Evolutionary conservation across 37 sponge, comb jelly and placozoan genomes (phyloP).

Genomic region (Haliclona indistincta): DNA sequence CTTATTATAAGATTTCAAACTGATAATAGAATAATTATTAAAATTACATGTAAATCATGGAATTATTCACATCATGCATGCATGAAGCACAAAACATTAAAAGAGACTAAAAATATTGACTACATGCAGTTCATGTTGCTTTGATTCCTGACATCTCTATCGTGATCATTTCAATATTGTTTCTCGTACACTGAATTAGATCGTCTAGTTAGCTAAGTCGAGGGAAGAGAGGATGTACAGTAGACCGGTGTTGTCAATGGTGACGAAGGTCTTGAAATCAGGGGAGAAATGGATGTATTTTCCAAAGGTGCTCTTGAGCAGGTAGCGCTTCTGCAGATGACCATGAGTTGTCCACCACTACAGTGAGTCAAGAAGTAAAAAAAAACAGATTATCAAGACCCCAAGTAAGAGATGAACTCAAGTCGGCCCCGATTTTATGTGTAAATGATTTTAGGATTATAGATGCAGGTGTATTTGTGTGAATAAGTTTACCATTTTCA

Average conservation of each 20-base stretch:
- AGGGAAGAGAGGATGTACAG: conserved; percentile 50
- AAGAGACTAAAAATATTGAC: not conserved
- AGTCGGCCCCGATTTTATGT: too few species aligned
- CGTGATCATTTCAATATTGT: not conserved
- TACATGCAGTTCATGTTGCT: not conserved
- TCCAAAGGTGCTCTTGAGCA: conserved; percentile 65
- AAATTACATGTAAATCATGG: not conserved
- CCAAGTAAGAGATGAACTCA: not conserved
- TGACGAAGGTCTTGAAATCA: conserved; percentile 68
- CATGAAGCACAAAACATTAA: too few species aligned
- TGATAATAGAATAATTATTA: not conserved
- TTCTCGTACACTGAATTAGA: too few species aligned
- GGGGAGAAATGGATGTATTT: conserved; percentile 63
- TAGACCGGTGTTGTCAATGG: conserved; percentile 67
- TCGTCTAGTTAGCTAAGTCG: too few species aligned
- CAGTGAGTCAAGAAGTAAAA: not conserved
- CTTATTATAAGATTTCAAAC: not conserved
- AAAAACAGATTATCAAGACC: not conserved
- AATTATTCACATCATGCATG: not conserved
- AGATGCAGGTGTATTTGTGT: too few species aligned
- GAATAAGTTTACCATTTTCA: not conserved
- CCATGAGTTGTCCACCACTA: conserved; percentile 73
- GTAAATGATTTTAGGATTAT: too few species aligned
- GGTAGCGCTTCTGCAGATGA: conserved; percentile 13
- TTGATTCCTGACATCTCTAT: not conserved